Evolutionary conservation across 2,888 invertebrate genomes (phyloP).

Genomic region (Phanerotoma sp.): DNA sequence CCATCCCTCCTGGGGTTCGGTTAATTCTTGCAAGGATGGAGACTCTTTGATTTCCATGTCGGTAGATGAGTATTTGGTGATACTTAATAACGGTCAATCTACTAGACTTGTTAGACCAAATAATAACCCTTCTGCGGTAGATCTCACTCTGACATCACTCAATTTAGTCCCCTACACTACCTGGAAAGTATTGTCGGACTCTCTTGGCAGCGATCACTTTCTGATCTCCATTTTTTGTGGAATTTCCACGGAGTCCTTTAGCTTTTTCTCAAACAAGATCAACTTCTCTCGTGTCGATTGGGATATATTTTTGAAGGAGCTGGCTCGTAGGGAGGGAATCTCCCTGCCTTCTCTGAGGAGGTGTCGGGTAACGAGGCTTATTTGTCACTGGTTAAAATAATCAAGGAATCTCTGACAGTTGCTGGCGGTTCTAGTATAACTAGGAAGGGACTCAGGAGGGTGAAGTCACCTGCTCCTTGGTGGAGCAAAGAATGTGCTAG

Average conservation of each 20-base stretch:
- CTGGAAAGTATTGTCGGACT: conserved; percentile 5
- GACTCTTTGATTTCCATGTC: background rate
- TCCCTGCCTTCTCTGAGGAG: background rate
- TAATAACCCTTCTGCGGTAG: background rate
- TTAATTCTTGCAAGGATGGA: background rate
- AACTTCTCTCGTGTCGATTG: conserved; percentile 7
- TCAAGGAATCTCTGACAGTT: background rate
- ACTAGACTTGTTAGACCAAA: background rate
- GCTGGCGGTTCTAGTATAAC: too few relatives aligned
- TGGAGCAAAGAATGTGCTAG: background rate
- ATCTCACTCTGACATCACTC: conserved; percentile 6
- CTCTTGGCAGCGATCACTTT: conserved; percentile 15
- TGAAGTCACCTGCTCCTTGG: background rate
- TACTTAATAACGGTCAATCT: conserved; percentile 1
- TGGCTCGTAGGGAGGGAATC: too few relatives aligned
- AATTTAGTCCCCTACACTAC: background rate
- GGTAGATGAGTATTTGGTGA: background rate
- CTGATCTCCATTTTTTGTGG: conserved; percentile 11
- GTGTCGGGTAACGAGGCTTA: background rate
- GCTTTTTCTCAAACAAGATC: conserved; percentile 1
- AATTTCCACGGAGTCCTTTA: background rate
- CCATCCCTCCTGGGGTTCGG: conserved; percentile 11
- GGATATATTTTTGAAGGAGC: background rate
- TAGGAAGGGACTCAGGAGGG: too few relatives aligned
- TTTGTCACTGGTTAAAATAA: background rate